Conservation (phyloP, 2,888 invertebrate genomes). For the Chelonus formosanus region DNA sequence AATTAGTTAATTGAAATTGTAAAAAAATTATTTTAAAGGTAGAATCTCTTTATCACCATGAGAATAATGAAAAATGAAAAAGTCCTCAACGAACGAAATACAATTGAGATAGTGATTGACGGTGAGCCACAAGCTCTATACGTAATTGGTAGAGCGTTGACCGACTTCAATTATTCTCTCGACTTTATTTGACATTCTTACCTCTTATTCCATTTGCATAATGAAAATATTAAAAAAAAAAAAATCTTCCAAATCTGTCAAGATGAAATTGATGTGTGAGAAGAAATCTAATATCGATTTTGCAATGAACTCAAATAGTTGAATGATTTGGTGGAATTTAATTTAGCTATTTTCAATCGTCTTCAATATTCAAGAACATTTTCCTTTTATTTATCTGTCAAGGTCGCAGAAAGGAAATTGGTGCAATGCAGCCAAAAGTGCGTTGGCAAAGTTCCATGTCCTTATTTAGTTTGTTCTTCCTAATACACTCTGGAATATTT, state of each 20-base stretch:
- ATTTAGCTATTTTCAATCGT: neutral
- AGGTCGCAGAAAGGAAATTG: conserved; percentile 8
- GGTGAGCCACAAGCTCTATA: conserved; percentile 17
- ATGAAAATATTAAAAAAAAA: neutral
- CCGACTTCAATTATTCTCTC: conserved; percentile 30
- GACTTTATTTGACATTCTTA: conserved; percentile 11
- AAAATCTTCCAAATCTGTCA: neutral
- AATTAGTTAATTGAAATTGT: too few species aligned
- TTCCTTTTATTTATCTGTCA: neutral
- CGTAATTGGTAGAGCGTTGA: conserved; percentile 32
- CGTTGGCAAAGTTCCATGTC: conserved; percentile 22
- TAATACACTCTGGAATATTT: too few species aligned
- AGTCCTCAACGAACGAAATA: conserved; percentile 22
- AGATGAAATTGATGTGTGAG: neutral
- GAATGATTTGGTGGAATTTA: neutral
- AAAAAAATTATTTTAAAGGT: too few species aligned
- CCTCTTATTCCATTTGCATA: conserved; percentile 4
- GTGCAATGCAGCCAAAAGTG: conserved; percentile 21
- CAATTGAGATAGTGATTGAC: conserved; percentile 24
- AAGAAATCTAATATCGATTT: neutral
- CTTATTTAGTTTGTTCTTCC: neutral
- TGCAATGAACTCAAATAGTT: neutral
- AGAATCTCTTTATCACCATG: too few species aligned
- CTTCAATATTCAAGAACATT: neutral
- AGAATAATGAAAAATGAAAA: conserved; percentile 32